phyloP scores from a whole-genome alignment of 1,140 invertebrate genomes.

The Pseudomyrmex sp. region DNA sequence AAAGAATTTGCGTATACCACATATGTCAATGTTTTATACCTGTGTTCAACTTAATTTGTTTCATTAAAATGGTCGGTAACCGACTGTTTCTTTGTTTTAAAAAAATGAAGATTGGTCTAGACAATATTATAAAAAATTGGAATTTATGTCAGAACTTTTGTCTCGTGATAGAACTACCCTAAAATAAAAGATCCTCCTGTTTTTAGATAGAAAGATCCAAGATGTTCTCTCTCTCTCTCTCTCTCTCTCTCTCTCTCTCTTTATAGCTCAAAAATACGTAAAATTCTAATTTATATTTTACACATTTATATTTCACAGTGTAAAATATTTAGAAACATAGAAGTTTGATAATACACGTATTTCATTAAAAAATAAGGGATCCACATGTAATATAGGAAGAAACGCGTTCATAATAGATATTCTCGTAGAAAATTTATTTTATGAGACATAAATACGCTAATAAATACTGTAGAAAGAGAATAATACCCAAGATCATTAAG shows the following conservation, averaged over 20 bases:
- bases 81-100: too few relatives aligned
- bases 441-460: not conserved
- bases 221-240: not conserved
- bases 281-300: not conserved
- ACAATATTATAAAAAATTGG: too few relatives aligned
- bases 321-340: not conserved
- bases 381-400: not conserved
- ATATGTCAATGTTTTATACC: too few relatives aligned
- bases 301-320: too few relatives aligned
- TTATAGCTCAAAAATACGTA: too few relatives aligned
- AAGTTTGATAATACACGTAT: not conserved
- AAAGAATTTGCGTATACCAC: too few relatives aligned
- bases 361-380: not conserved
- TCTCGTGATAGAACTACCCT: too few relatives aligned
- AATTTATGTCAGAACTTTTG: too few relatives aligned
- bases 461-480: conserved; percentile 20
- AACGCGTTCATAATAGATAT: not conserved
- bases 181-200: not conserved
- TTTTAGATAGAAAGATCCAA: not conserved
- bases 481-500: conserved; percentile 41
- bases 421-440: conserved; percentile 17
- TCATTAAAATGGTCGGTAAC: too few relatives aligned
- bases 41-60: too few relatives aligned
- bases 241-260: not conserved
- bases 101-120: too few relatives aligned